Conservation (phyloP, 2,797 vertebrate genomes). For the Podarcis siculus region DNA sequence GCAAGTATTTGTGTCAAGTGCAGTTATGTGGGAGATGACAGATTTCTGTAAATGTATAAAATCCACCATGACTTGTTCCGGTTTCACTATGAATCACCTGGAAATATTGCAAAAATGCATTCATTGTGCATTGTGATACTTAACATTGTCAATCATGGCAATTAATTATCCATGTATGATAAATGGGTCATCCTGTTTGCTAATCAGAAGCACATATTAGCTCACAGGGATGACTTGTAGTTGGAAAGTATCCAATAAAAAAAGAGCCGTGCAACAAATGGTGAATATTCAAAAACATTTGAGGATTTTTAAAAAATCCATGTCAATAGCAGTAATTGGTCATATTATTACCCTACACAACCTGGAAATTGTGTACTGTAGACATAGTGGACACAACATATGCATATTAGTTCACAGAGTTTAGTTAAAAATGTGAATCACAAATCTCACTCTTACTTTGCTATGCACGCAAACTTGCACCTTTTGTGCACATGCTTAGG, state of each 20-base stretch:
- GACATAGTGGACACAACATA: conserved; percentile 33
- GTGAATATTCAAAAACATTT: not conserved
- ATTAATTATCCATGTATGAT: conserved; percentile 19
- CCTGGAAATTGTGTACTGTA: conserved; percentile 2
- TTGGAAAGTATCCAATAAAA: conserved; percentile 13
- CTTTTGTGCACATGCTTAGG: rapidly evolving
- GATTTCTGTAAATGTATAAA: conserved; percentile 33
- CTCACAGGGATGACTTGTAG: conserved; percentile 1
- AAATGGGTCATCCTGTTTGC: conserved; percentile 14
- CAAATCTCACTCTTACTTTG: not conserved
- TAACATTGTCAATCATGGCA: conserved; percentile 35
- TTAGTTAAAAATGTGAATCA: not conserved
- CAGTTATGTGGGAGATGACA: conserved; percentile 16
- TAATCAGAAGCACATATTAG: conserved; percentile 14
- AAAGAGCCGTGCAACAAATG: not conserved
- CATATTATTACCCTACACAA: conserved; percentile 12
- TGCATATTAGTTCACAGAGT: conserved; percentile 33
- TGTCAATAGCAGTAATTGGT: not conserved
- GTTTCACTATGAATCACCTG: conserved; percentile 23
- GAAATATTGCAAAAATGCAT: conserved; percentile 36
- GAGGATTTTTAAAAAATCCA: not conserved
- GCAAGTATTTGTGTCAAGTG: not conserved
- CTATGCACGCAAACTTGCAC: rapidly evolving
- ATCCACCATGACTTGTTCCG: conserved; percentile 21
- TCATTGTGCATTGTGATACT: conserved; percentile 42